Conservation (phyloP, 2,888 invertebrate genomes). For the Chirona hameri region DNA sequence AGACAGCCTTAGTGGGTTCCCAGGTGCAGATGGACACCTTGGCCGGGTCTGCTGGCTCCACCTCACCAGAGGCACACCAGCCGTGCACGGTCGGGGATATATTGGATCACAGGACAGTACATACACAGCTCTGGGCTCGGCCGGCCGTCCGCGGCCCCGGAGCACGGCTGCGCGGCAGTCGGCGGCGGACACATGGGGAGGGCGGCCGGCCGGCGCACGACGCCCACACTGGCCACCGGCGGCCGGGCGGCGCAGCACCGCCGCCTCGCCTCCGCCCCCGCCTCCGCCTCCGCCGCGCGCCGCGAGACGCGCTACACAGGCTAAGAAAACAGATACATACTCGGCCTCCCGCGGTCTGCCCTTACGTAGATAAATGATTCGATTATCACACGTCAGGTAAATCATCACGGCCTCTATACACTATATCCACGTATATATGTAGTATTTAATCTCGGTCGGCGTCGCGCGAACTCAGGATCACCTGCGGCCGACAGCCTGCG, state of each 20-base stretch:
- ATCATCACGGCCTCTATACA: background rate
- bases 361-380: conserved; percentile 23
- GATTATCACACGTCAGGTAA: conserved; percentile 22
- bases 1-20: no score
- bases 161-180: no score
- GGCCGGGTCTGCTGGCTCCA: no score
- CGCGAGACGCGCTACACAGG: background rate
- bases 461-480: background rate
- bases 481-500: background rate
- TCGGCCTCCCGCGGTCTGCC: background rate
- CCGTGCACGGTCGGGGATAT: background rate
- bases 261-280: no score
- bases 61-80: background rate
- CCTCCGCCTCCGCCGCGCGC: background rate
- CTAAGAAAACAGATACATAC: conserved; percentile 12
- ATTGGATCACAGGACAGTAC: conserved; percentile 28
- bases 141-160: no score
- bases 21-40: no score
- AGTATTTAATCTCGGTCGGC: background rate
- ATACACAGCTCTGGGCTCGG: background rate
- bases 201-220: background rate
- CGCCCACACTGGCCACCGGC: background rate
- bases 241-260: background rate
- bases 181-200: background rate
- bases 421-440: background rate